These are phyloP conservation scores for Cotesia chilonis DNA, from an alignment of 1,140 invertebrate genomes.

Conservation along the genomic window DNA sequence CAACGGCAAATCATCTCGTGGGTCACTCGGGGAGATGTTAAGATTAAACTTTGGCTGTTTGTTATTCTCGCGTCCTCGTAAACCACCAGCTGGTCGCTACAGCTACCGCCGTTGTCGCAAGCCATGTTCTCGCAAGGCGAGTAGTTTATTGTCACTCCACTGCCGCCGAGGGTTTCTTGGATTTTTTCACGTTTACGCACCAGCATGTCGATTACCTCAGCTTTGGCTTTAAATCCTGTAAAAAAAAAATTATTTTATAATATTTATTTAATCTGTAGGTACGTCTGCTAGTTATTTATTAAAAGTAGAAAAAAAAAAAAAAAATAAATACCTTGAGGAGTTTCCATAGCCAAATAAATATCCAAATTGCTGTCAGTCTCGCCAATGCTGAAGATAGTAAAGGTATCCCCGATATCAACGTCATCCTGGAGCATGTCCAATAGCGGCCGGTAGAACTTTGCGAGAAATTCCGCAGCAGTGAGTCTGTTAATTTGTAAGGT, in stretches of 20 bases:
- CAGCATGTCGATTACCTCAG: conserved; percentile 72
- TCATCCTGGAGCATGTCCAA: conserved; percentile 74
- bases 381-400: conserved; percentile 79
- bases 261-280: conserved; percentile 50
- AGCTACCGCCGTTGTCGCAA: conserved; percentile 81
- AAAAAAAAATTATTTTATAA: conserved; percentile 28
- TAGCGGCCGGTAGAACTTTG: conserved; percentile 77
- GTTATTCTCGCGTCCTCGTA: conserved; percentile 75
- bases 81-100: conserved; percentile 77
- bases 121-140: conserved; percentile 75
- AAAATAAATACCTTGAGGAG: conserved; percentile 50
- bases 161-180: conserved; percentile 69
- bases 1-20: conserved; percentile 85
- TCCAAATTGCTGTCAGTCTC: conserved; percentile 74
- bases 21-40: conserved; percentile 80
- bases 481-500: conserved; percentile 79
- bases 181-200: conserved; percentile 72
- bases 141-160: conserved; percentile 72
- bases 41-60: conserved; percentile 80
- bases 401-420: conserved; percentile 71
- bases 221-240: conserved; percentile 69
- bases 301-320: neutral
- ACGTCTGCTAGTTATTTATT: conserved; percentile 59
- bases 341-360: conserved; percentile 70
- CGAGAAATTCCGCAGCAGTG: conserved; percentile 77